phyloP scores from a whole-genome alignment of 2,113 vertebrate species.

The Crotalus tigris region DNA sequence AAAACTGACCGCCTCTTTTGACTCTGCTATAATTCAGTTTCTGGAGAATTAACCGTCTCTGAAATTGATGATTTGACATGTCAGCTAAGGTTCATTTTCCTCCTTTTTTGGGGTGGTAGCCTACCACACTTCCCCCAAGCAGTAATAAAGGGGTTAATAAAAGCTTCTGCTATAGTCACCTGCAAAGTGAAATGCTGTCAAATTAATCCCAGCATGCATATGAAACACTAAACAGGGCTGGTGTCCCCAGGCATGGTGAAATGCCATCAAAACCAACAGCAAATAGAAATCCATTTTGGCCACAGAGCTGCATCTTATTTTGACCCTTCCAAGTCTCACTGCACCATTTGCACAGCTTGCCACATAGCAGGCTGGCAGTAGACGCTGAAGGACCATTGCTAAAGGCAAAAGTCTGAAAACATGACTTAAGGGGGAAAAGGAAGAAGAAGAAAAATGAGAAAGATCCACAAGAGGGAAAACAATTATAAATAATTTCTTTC shows the following conservation, averaged over 20 bases:
- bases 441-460: not conserved
- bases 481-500: not conserved
- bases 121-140: not conserved
- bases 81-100: not conserved
- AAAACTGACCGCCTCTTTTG: not conserved
- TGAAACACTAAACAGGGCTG: not conserved
- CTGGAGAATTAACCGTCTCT: constrained; percentile 5
- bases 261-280: not conserved
- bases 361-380: not conserved
- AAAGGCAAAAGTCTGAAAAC: not conserved
- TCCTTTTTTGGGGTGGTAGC: not conserved
- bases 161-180: constrained; percentile 9
- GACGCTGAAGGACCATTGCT: not conserved
- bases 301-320: not conserved
- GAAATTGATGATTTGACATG: not conserved
- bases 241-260: not conserved
- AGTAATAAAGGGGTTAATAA: constrained; percentile 13
- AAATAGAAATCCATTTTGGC: not conserved
- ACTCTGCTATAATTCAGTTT: not conserved
- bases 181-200: constrained; percentile 16
- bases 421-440: not conserved
- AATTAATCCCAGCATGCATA: constrained; percentile 17
- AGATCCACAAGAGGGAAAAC: not conserved
- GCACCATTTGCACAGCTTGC: not conserved
- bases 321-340: not conserved